Evolutionary conservation across 2,113 vertebrate genomes (phyloP).

Genomic region (Lates calcarifer): DNA sequence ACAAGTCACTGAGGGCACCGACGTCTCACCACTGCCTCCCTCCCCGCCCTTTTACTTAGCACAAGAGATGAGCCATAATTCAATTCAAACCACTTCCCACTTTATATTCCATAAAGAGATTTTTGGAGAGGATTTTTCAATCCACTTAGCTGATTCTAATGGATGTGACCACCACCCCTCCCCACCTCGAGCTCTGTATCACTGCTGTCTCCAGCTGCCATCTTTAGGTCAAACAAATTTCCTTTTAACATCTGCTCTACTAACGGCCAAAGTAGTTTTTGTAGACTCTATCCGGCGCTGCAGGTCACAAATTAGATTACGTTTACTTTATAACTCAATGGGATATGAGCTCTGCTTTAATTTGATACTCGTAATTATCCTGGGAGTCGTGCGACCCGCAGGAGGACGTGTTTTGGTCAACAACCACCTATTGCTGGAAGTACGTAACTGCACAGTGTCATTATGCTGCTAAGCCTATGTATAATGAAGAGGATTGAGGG

Average conservation of each 20-base stretch:
- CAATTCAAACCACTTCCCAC: constrained; percentile 55
- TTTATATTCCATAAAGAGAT: constrained; percentile 53
- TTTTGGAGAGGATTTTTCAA: constrained; percentile 49
- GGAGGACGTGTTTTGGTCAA: constrained; percentile 54
- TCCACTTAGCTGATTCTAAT: constrained; percentile 59
- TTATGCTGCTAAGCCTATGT: constrained; percentile 50
- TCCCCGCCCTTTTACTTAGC: constrained; percentile 30
- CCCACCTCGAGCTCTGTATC: constrained; percentile 23
- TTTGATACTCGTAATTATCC: constrained; percentile 44
- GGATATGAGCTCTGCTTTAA: constrained; percentile 40
- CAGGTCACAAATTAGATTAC: constrained; percentile 44
- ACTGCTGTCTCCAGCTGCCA: constrained; percentile 44
- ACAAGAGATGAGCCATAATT: constrained; percentile 55
- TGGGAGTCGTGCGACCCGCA: constrained; percentile 23
- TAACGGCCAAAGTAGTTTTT: constrained; percentile 27
- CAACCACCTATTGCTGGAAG: constrained; percentile 35
- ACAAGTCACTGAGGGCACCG: constrained; percentile 30
- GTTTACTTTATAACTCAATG: constrained; percentile 25
- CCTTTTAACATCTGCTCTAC: constrained; percentile 50
- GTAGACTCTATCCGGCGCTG: not conserved
- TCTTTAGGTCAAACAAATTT: constrained; percentile 67
- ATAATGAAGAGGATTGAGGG: constrained; percentile 63
- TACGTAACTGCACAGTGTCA: constrained; percentile 52
- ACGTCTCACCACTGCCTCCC: not conserved
- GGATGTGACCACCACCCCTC: constrained; percentile 21